Evolutionary conservation across 2,113 vertebrate species (phyloP), one percentile per base, ranked within the genome.

Genomic region (Columbina picui): DNA sequence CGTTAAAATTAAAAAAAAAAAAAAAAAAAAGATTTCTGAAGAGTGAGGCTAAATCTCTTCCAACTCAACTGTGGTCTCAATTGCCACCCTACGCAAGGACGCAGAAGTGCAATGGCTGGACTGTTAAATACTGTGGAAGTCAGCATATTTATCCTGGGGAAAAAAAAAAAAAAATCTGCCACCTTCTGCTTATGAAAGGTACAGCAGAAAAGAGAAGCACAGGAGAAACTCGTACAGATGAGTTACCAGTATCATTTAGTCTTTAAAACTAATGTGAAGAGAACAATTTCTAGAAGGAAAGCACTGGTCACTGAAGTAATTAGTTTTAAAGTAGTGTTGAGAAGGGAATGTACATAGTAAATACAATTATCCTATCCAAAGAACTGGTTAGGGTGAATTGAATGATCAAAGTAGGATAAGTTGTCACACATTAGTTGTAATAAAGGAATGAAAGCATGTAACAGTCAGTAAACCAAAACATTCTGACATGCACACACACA

Each of bases 161-260:
- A 43, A 19, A 50, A 43, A 19, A 64, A 49, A 36, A 56, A 27
- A 61, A 60, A 25, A 69, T 18, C 78, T 88, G 95, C 96, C 96
- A 93, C 82, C 96, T 90, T 63, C 91, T 74, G 96, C 85, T 91
- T 59, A 38, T 10, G 17, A 47, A 63, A 77, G 64, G 82, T 59
- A 91, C n/a, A 86, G 87, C 95, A 95, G 79, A 20, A 41, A 73
- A 85, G 21, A 71, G 39, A 74, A 84, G 34, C 61, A 26, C 2
- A 3, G n/a, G 27, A 56, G 25, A 74, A 87, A 75, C n/a, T 13
- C 10, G 1, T 2, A 21, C 7, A 29, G 7, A 32, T 1, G 1
- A 78, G 10, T 34, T 32, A 52, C 15, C 27, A 22, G 3, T 0
- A 4, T 6, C 53, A n/a, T 78, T 36, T 56, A 30, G 26, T 41